Evolutionary conservation across 2,113 vertebrate genomes (phyloP).

Genomic region (Solea senegalensis): DNA sequence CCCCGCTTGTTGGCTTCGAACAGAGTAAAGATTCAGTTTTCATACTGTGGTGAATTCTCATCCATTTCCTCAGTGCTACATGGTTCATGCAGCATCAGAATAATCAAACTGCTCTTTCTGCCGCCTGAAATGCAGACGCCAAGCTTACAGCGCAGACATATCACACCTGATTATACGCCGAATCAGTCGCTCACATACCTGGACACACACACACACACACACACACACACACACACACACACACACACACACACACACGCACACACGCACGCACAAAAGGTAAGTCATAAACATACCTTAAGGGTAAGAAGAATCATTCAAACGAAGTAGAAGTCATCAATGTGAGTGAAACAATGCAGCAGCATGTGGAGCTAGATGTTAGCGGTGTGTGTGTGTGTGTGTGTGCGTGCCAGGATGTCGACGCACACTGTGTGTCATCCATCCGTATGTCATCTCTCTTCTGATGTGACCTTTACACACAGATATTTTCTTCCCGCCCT

Average conservation of each 20-base stretch:
- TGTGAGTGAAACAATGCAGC: not conserved
- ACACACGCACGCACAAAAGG: slow-evolving; percentile 9
- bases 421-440: slow-evolving; percentile 48
- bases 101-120: not conserved
- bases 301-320: slow-evolving; percentile 1
- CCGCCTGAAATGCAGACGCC: slow-evolving; percentile 41
- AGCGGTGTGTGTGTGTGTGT: slow-evolving; percentile 11
- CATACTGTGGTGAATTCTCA: not conserved
- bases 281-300: slow-evolving; percentile 18
- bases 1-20: not conserved
- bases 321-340: not conserved
- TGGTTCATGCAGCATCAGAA: too few species aligned
- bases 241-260: slow-evolving; percentile 36
- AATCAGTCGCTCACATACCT: slow-evolving; percentile 58
- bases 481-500: slow-evolving; percentile 70
- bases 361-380: slow-evolving; percentile 7
- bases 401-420: slow-evolving; percentile 9
- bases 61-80: not conserved
- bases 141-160: slow-evolving; percentile 59
- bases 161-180: slow-evolving; percentile 67
- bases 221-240: slow-evolving; percentile 18
- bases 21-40: not conserved
- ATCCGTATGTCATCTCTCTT: slow-evolving; percentile 68
- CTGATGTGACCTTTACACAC: slow-evolving; percentile 80
- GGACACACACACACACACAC: slow-evolving; percentile 43